Conservation (phyloP, 2,888 invertebrate genomes). For the Melanostoma mellinum region DNA sequence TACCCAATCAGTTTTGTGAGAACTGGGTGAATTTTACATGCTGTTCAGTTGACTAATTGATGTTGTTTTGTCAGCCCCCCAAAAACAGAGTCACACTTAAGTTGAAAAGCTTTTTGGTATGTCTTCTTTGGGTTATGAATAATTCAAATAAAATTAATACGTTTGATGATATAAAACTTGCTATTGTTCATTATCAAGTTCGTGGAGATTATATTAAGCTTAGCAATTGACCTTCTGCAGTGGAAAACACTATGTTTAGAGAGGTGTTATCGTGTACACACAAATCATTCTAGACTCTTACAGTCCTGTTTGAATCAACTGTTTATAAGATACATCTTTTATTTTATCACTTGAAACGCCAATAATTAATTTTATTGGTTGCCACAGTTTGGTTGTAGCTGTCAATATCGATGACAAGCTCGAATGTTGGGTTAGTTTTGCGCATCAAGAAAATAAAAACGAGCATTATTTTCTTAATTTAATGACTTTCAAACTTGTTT, state of each 20-base stretch:
- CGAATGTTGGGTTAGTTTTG: neutral
- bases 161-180: conserved; percentile 15
- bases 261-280: neutral
- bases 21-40: neutral
- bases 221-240: conserved; percentile 1
- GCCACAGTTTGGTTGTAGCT: neutral
- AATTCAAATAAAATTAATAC: neutral
- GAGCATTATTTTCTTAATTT: neutral
- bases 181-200: conserved; percentile 19
- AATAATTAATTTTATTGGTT: too few relatives aligned
- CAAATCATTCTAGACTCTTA: conserved; percentile 12
- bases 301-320: conserved; percentile 1
- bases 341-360: neutral
- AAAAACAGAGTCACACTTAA: neutral
- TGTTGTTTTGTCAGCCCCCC: neutral
- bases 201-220: conserved; percentile 20
- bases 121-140: neutral
- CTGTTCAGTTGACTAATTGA: neutral
- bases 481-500: conserved; percentile 1
- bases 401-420: neutral
- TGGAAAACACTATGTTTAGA: conserved; percentile 16
- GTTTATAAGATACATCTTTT: neutral
- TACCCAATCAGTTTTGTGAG: neutral
- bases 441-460: conserved; percentile 9
- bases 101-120: neutral